Percentiles rank a stretch among this genome's conserved stretches.
phyloP scores from a whole-genome alignment of 2,888 invertebrate genomes.

The Synanthedon vespiformis region DNA sequence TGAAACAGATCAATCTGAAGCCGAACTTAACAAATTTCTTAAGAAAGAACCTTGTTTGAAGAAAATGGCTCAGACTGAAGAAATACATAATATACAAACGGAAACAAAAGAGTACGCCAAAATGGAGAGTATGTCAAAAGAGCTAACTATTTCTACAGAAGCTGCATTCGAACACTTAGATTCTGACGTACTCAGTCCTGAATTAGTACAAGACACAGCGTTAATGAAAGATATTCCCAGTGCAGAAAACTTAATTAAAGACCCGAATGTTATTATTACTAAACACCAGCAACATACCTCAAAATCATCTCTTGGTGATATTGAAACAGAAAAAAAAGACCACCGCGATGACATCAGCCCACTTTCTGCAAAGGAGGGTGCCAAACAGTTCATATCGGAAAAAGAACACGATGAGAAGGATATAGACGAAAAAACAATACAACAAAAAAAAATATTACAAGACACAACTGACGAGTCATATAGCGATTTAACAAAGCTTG shows the following conservation, averaged over 20 bases:
- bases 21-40: slow-evolving; percentile 28
- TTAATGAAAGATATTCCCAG: not conserved
- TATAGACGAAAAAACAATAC: slow-evolving; percentile 1
- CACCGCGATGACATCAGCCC: not conserved
- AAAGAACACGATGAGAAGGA: slow-evolving; percentile 14
- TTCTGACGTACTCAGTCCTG: slow-evolving; percentile 10
- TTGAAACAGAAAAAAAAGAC: not conserved
- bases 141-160: slow-evolving; percentile 8
- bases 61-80: slow-evolving; percentile 20
- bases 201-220: slow-evolving; percentile 9
- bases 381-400: slow-evolving; percentile 10
- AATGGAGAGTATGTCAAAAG: not conserved
- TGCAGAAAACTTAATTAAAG: not conserved
- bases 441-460: not conserved
- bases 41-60: slow-evolving; percentile 34
- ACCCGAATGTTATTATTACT: not conserved
- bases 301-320: not conserved
- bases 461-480: not conserved
- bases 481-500: too few relatives aligned
- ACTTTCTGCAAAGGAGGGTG: slow-evolving; percentile 13
- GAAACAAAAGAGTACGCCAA: slow-evolving; percentile 5
- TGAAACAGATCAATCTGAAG: slow-evolving; percentile 25
- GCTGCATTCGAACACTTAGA: slow-evolving; percentile 6
- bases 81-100: slow-evolving; percentile 9
- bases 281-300: not conserved